Conservation (phyloP, 2,113 vertebrate species). For the Butastur rufipennis region DNA sequence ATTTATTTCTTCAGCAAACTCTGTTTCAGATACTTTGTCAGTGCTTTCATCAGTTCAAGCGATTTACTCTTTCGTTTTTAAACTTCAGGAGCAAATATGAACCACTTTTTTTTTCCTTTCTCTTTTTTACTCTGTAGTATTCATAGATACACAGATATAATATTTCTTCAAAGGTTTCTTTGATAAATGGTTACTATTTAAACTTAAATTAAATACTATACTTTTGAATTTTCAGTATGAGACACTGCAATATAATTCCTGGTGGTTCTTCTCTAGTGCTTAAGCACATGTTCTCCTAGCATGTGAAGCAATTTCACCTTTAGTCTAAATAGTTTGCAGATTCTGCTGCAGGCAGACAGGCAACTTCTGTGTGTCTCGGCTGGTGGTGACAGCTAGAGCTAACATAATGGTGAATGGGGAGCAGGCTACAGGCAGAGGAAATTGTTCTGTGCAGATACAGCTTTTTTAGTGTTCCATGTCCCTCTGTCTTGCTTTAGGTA, state of each 20-base stretch:
- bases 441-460: not conserved
- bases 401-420: not conserved
- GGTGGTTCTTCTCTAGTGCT: not conserved
- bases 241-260: not conserved
- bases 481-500: not conserved
- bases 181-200: not conserved
- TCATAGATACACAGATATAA: accelerated
- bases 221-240: not conserved
- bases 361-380: accelerated
- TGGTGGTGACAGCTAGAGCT: not conserved
- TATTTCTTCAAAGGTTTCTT: not conserved
- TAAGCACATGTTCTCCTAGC: not conserved
- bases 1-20: not conserved
- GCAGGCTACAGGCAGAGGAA: not conserved
- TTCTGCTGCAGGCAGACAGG: not conserved
- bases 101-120: not conserved
- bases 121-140: not conserved
- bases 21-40: not conserved
- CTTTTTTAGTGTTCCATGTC: not conserved
- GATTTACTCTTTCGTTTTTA: not conserved
- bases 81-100: not conserved
- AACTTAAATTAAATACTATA: not conserved
- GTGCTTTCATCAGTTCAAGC: not conserved
- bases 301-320: not conserved
- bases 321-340: not conserved